Percentiles rank a stretch among this genome's conserved stretches.
phyloP scores from a whole-genome alignment of 1,140 invertebrate genomes.

The Leptinotarsa undecemlineata region DNA sequence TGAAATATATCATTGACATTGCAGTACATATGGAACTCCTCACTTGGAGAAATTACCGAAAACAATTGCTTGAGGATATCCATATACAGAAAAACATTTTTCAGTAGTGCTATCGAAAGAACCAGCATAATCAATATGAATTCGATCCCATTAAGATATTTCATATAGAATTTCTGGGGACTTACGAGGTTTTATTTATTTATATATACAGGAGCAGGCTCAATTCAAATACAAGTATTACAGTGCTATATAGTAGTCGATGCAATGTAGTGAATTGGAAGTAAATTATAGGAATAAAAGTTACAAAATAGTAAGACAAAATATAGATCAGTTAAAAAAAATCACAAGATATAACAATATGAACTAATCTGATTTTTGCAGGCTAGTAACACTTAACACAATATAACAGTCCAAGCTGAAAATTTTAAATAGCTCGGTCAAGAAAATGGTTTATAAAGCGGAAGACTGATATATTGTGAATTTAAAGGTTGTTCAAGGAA shows the following conservation, averaged over 20 bases:
- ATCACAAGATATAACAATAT: too few relatives aligned
- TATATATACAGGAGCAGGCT: too few relatives aligned
- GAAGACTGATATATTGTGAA: too few relatives aligned
- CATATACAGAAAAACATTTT: slow-evolving; percentile 41
- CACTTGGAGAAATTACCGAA: slow-evolving; percentile 49
- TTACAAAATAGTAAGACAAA: neutral
- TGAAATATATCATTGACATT: neutral
- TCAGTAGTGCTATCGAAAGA: slow-evolving; percentile 35
- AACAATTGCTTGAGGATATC: slow-evolving; percentile 43
- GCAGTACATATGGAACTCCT: slow-evolving; percentile 42
- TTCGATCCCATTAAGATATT: slow-evolving; percentile 26
- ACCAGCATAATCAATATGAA: slow-evolving; percentile 47
- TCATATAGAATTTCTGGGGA: neutral
- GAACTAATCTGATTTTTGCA: too few relatives aligned
- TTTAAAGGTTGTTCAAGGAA: too few relatives aligned
- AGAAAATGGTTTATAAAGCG: too few relatives aligned
- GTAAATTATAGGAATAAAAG: neutral
- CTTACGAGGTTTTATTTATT: neutral
- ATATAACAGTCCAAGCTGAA: too few relatives aligned
- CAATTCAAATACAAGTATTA: neutral
- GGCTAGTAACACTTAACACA: too few relatives aligned
- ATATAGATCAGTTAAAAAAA: too few relatives aligned
- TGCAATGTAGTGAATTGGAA: neutral
- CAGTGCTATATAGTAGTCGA: neutral
- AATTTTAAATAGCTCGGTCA: too few relatives aligned